A percentile compares a stretch with the other conserved stretches of the same genome.
Conservation (phyloP, 2,888 invertebrate species). For the Hemaris fuciformis region DNA sequence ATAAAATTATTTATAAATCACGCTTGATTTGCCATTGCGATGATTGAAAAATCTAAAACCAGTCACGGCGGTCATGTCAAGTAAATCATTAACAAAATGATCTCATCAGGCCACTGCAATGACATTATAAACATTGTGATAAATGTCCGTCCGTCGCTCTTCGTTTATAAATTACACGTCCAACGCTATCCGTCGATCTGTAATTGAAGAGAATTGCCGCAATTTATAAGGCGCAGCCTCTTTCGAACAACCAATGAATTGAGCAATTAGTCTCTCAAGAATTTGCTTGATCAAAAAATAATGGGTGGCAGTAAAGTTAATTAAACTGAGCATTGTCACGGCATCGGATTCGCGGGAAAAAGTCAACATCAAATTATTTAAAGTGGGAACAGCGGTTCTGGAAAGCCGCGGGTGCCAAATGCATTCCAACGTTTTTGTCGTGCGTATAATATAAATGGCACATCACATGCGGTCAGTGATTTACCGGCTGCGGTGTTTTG, state of each 20-base stretch:
- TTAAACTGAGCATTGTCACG: not conserved
- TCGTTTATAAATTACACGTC: constrained; percentile 49
- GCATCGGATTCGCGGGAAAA: not conserved
- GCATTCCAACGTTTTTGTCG: constrained; percentile 1
- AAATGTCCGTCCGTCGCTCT: constrained; percentile 50
- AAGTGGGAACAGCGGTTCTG: constrained; percentile 2
- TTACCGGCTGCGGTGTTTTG: constrained; percentile 1
- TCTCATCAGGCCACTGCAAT: constrained; percentile 50
- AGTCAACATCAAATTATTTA: constrained; percentile 6
- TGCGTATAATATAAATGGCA: constrained; percentile 2
- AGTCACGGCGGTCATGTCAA: constrained; percentile 4
- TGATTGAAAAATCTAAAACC: constrained; percentile 8
- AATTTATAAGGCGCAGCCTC: constrained; percentile 46
- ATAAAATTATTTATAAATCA: too few relatives aligned
- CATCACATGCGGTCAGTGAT: constrained; percentile 10
- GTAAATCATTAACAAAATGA: constrained; percentile 36
- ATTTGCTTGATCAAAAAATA: constrained; percentile 52
- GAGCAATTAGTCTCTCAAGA: constrained; percentile 58
- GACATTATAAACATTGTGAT: constrained; percentile 55
- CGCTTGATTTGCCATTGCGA: not conserved
- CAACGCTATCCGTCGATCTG: constrained; percentile 65
- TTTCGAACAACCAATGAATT: constrained; percentile 53
- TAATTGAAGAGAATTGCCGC: constrained; percentile 69
- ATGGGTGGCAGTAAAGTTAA: constrained; percentile 30
- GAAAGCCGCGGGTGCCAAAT: constrained; percentile 7